These are phyloP conservation scores for Oxygymnocypris stewartii DNA, from an alignment of 2,113 vertebrate genomes.

Conservation along the genomic window DNA sequence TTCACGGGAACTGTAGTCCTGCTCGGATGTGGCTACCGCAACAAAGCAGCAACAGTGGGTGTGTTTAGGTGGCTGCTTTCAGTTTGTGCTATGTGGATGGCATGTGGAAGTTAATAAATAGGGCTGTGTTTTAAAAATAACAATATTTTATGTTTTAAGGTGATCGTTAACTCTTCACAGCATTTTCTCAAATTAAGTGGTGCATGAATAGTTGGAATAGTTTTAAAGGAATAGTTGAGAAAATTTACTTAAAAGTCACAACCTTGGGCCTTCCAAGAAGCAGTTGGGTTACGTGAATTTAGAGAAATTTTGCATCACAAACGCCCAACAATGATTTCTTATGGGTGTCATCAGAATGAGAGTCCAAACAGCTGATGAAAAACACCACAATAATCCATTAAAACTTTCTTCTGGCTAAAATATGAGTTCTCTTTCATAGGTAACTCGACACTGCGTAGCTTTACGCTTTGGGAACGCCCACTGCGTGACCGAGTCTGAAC, in stretches of 20 bases:
- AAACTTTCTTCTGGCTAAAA: background rate
- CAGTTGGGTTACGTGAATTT: too few species aligned
- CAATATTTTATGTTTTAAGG: background rate
- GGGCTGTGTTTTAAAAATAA: background rate
- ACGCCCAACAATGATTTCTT: background rate
- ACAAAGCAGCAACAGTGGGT: background rate
- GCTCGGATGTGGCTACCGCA: background rate
- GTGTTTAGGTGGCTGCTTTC: background rate
- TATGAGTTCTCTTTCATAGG: too few species aligned
- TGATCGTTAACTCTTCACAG: background rate
- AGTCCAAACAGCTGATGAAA: background rate
- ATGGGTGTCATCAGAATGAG: background rate
- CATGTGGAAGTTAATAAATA: too few species aligned
- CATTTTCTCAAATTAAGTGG: background rate
- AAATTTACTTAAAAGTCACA: background rate
- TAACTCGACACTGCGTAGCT: too few species aligned
- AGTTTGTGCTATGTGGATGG: background rate
- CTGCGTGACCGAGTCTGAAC: too few species aligned
- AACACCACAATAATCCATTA: too few species aligned
- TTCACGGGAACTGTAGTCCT: constrained; percentile 46
- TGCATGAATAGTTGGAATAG: background rate
- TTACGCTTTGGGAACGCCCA: too few species aligned
- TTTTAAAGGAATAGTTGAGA: background rate
- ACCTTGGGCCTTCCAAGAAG: background rate
- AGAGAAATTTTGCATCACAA: background rate